Evolutionary conservation across 2,888 invertebrate species (phyloP).

Genomic region (Lissonota sp.): DNA sequence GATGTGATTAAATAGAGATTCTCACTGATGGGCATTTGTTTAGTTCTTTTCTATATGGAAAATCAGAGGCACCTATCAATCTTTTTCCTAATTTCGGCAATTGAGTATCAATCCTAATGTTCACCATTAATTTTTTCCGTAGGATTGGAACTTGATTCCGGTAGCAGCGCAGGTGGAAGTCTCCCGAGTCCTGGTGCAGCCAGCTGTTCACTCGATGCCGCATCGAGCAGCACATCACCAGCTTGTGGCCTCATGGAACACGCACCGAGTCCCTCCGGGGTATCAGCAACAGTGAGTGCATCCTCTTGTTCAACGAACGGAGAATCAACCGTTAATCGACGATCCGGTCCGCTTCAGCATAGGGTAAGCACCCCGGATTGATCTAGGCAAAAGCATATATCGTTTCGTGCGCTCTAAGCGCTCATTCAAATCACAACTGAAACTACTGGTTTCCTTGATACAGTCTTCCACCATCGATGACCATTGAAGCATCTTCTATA

Average conservation of each 20-base stretch:
- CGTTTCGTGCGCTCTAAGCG: slow-evolving; percentile 25
- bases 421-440: slow-evolving; percentile 18
- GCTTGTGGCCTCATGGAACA: slow-evolving; percentile 82
- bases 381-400: slow-evolving; percentile 83
- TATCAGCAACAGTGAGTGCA: slow-evolving; percentile 88
- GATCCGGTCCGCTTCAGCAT: slow-evolving; percentile 91
- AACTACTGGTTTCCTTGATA: background rate
- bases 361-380: slow-evolving; percentile 91
- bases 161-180: slow-evolving; percentile 90
- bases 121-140: slow-evolving; percentile 14
- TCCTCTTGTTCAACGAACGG: slow-evolving; percentile 84
- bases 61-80: no score
- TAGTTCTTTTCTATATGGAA: no score
- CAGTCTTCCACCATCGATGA: background rate
- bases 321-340: slow-evolving; percentile 85
- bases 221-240: slow-evolving; percentile 82
- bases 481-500: background rate
- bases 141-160: slow-evolving; percentile 89
- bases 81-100: no score
- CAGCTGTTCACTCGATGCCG: slow-evolving; percentile 89
- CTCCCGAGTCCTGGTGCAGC: slow-evolving; percentile 92
- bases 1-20: no score
- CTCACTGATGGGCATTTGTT: no score
- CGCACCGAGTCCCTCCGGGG: slow-evolving; percentile 80
- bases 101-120: background rate